Conservation (phyloP, 2,888 invertebrate genomes). For the Ceraclea dissimilis region DNA sequence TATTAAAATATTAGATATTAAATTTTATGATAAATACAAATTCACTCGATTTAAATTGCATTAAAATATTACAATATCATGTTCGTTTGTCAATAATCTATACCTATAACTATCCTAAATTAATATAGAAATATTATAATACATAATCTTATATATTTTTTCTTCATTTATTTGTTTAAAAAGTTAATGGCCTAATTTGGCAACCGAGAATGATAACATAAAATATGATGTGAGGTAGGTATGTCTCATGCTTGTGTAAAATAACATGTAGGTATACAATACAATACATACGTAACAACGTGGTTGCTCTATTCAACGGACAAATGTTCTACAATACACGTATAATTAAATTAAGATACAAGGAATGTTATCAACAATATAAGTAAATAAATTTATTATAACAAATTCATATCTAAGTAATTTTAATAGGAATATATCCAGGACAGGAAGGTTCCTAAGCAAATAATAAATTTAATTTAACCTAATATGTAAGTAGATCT, state of each 20-base stretch:
- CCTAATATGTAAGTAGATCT: not conserved
- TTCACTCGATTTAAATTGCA: slow-evolving; percentile 17
- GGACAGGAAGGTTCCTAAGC: not conserved
- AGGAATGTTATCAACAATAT: not conserved
- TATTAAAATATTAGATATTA: slow-evolving; percentile 7
- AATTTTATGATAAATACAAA: slow-evolving; percentile 20
- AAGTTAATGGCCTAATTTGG: slow-evolving; percentile 18
- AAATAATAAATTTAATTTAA: slow-evolving; percentile 1
- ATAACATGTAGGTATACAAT: no score
- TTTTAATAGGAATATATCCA: not conserved
- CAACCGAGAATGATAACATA: slow-evolving; percentile 16
- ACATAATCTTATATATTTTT: slow-evolving; percentile 9
- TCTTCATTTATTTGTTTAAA: slow-evolving; percentile 5
- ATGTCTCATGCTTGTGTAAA: slow-evolving; percentile 2
- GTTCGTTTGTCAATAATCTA: slow-evolving; percentile 6
- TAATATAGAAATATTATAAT: slow-evolving; percentile 16
- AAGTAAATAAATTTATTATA: no score
- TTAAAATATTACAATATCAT: not conserved
- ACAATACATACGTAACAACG: no score
- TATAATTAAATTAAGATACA: not conserved
- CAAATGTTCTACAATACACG: not conserved
- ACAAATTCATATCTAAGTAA: not conserved
- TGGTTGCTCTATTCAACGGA: not conserved
- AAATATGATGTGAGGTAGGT: slow-evolving; percentile 19
- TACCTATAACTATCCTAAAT: slow-evolving; percentile 14